These are phyloP conservation scores for Notospermus geniculatus DNA, from an alignment of 1,140 invertebrate species.

Conservation along the genomic window DNA sequence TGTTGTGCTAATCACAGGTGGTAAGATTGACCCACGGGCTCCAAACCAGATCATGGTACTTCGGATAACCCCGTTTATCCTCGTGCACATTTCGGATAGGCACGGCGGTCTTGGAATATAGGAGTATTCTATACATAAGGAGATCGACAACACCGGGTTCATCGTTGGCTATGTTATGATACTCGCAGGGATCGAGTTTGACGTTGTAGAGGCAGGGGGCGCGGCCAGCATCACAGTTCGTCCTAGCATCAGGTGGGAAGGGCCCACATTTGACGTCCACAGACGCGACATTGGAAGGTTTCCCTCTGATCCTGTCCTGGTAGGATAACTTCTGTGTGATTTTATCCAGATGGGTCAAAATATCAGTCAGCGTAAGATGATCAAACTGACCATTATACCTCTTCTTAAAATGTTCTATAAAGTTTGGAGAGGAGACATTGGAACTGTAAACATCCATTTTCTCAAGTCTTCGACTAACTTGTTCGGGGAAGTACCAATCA, in stretches of 20 bases:
- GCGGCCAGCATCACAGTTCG: conserved; percentile 63
- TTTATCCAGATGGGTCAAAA: too few relatives aligned
- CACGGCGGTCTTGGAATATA: neutral
- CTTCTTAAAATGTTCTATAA: too few relatives aligned
- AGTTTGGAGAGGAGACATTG: too few relatives aligned
- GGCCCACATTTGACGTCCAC: conserved; percentile 38
- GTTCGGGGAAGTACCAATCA: too few relatives aligned
- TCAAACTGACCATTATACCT: too few relatives aligned
- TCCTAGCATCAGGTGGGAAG: conserved; percentile 34
- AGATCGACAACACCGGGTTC: conserved; percentile 33
- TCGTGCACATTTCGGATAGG: neutral
- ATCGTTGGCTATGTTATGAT: conserved; percentile 69
- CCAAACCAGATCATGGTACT: conserved; percentile 1
- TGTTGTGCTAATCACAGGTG: too few relatives aligned
- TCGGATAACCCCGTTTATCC: neutral
- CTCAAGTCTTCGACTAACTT: too few relatives aligned
- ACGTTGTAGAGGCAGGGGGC: conserved; percentile 79
- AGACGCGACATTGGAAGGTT: conserved; percentile 4
- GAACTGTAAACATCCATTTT: too few relatives aligned
- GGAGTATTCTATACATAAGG: conserved; percentile 12
- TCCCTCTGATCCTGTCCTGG: too few relatives aligned
- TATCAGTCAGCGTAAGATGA: too few relatives aligned
- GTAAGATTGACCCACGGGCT: neutral
- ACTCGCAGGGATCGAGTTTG: conserved; percentile 78
- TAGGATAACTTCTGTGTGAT: too few relatives aligned